Evolutionary conservation across 1,140 invertebrate genomes (phyloP).

Genomic region (Choristoneura fumiferana): DNA sequence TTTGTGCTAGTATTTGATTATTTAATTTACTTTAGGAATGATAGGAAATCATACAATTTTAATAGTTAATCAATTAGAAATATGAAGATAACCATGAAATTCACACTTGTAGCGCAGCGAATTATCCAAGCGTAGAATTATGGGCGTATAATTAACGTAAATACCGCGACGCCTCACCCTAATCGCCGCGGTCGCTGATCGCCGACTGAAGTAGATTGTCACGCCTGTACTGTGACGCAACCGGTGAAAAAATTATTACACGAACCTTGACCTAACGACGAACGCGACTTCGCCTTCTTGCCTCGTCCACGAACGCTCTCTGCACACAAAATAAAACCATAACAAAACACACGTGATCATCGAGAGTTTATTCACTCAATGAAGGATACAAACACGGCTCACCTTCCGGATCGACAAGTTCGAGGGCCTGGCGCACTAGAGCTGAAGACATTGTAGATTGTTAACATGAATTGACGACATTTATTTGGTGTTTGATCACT

Average conservation of each 20-base stretch:
- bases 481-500: slow-evolving; percentile 36
- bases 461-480: slow-evolving; percentile 39
- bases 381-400: slow-evolving; percentile 17
- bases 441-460: slow-evolving; percentile 73
- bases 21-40: no score
- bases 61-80: no score
- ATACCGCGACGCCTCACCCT: background rate
- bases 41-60: no score
- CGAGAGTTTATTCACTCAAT: background rate
- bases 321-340: slow-evolving; percentile 21
- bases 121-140: background rate
- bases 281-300: slow-evolving; percentile 28
- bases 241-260: slow-evolving; percentile 6
- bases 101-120: no score
- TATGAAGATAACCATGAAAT: slow-evolving; percentile 9
- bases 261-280: slow-evolving; percentile 12
- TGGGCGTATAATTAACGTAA: background rate
- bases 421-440: slow-evolving; percentile 69
- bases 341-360: slow-evolving; percentile 23
- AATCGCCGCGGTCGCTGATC: background rate
- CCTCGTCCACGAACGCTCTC: slow-evolving; percentile 24
- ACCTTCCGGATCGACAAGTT: slow-evolving; percentile 72
- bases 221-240: slow-evolving; percentile 1
- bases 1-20: no score
- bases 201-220: background rate